These are phyloP conservation scores for Metaphire vulgaris DNA, from an alignment of 1,140 invertebrate species.

Conservation along the genomic window DNA sequence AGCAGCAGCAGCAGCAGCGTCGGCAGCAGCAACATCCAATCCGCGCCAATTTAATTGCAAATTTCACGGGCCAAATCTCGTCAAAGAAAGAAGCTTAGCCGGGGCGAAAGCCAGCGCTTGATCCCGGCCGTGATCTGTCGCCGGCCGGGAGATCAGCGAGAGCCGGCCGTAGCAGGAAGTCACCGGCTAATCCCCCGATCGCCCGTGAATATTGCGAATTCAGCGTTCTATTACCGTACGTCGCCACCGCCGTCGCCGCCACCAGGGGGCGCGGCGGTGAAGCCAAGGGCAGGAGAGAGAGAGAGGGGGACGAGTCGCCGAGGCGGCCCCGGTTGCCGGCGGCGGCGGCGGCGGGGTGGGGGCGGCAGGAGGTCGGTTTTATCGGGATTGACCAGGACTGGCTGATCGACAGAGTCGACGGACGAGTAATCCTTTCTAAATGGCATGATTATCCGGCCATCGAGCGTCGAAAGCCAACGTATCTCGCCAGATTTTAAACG, in stretches of 20 bases:
- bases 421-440: neutral
- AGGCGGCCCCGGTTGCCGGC: neutral
- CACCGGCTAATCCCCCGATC: neutral
- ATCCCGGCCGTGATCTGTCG: conserved; percentile 20
- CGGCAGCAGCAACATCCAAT: neutral
- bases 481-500: conserved; percentile 1
- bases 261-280: neutral
- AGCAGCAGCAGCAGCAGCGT: neutral
- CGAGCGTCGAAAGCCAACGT: neutral
- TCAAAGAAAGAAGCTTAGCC: conserved; percentile 25
- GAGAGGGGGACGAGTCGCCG: neutral
- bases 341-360: neutral
- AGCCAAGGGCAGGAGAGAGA: no score
- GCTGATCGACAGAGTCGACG: neutral
- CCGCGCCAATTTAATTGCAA: conserved; percentile 25
- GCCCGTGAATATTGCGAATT: neutral
- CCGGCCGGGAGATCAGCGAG: neutral
- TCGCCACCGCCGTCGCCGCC: neutral
- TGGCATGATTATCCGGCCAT: neutral
- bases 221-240: neutral
- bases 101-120: conserved; percentile 14
- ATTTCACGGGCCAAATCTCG: conserved; percentile 24
- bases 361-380: neutral
- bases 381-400: neutral
- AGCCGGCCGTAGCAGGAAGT: neutral